phyloP scores from a whole-genome alignment of 2,888 invertebrate species.

The Candidula unifasciata region DNA sequence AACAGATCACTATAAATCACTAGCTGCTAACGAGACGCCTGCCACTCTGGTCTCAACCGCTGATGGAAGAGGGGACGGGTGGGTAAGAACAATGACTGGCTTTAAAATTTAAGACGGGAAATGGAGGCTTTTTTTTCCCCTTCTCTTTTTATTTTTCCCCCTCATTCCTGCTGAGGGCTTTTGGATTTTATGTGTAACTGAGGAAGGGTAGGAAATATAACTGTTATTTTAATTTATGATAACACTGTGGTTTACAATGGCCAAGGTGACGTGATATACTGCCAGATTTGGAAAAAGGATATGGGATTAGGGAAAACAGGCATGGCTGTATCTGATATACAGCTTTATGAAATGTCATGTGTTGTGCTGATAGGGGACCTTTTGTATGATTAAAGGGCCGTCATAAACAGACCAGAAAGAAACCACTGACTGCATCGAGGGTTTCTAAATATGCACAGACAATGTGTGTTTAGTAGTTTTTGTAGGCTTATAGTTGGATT shows the following conservation, averaged over 20 bases:
- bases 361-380: too few species aligned
- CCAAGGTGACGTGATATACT: neutral
- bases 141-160: neutral
- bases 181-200: conserved; percentile 13
- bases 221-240: neutral
- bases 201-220: neutral
- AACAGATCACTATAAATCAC: conserved; percentile 51
- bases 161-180: neutral
- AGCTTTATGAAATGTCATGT: too few species aligned
- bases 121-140: conserved; percentile 9
- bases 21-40: conserved; percentile 43
- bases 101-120: conserved; percentile 26
- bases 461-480: too few species aligned
- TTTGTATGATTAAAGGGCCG: too few species aligned
- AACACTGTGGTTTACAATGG: neutral
- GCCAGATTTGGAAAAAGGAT: too few species aligned
- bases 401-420: too few species aligned
- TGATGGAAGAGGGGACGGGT: conserved; percentile 38
- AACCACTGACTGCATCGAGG: too few species aligned
- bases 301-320: too few species aligned
- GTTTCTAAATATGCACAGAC: too few species aligned
- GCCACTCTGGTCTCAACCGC: conserved; percentile 43
- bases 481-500: too few species aligned
- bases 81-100: conserved; percentile 41
- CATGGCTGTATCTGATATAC: too few species aligned